Evolutionary conservation across 2,888 invertebrate species (phyloP).

Genomic region (Drosophila helvetica): DNA sequence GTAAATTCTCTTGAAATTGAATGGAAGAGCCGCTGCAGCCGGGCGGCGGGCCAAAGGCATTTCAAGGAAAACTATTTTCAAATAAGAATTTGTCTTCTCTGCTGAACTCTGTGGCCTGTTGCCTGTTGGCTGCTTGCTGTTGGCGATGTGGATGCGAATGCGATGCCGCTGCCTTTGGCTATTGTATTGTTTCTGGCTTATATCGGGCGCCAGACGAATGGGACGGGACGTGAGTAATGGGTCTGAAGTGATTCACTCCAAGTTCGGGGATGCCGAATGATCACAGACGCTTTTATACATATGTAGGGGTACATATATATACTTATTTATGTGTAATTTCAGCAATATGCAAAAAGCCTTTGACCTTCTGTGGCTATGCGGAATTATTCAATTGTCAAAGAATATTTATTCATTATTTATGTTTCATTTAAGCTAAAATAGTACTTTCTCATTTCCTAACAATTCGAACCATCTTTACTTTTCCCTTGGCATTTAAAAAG

Average conservation of each 20-base stretch:
- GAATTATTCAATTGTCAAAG: background rate
- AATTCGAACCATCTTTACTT: too few species aligned
- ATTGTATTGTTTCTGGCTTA: constrained; percentile 5
- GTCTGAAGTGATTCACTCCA: constrained; percentile 40
- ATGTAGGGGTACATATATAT: background rate
- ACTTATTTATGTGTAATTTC: background rate
- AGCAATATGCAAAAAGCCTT: background rate
- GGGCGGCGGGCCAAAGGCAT: constrained; percentile 37
- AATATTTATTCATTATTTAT: too few species aligned
- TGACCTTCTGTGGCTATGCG: too few species aligned
- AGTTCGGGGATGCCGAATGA: constrained; percentile 44
- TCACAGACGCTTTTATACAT: constrained; percentile 27
- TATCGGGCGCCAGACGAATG: constrained; percentile 41
- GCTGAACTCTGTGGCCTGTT: constrained; percentile 37
- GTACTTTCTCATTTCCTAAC: too few species aligned
- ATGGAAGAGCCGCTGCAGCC: background rate
- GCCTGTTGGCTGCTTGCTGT: background rate
- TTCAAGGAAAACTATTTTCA: constrained; percentile 54
- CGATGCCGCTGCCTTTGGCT: constrained; percentile 9
- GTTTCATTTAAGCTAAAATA: too few species aligned
- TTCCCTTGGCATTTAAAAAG: too few species aligned
- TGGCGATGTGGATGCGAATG: constrained; percentile 6
- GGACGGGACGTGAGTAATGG: constrained; percentile 27
- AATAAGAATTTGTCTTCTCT: constrained; percentile 38
- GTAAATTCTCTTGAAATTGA: constrained; percentile 10